Evolutionary conservation across 2,888 invertebrate species (phyloP), one percentile per base, ranked within the genome.

Genomic region (Graphium colonna): DNA sequence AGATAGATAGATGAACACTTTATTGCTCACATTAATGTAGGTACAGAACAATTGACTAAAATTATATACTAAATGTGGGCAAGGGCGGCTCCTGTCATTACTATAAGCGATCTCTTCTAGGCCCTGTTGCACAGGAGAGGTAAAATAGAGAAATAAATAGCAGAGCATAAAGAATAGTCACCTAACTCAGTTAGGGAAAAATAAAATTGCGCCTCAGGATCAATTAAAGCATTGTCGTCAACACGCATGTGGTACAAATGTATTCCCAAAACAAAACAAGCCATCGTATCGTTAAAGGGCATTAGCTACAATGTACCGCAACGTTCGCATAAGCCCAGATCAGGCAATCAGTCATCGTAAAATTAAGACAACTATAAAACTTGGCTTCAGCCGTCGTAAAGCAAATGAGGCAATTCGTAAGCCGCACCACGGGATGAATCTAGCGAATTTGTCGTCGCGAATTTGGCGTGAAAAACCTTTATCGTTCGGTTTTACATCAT

Each of bases 331-430:
- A 50, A 54, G 52, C 49, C 12, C 43, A 38, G 41, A 51, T 43
- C 48, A 51, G 47, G 75, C 75, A 77, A 78, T 79, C 75, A 73
- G 68, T 13, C 57, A 57, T 68, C 74, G 68, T 76, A 75, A 78
- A 78, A 75, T 77, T 69, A 74, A 68, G 60, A 57, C 68, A 71
- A 75, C 77, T 74, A 76, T 79, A 80, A 79, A 77, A 74, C 66
- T 60, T 64, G 70, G 67, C 71, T 70, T 70, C 71, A 73, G 70
- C 68, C 33, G 57, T 78, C 79, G 76, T 79, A 79, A 80, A 79
- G 63, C 60, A 60, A 69, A 79, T 78, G 75, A 78, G 72, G 70
- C 56, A 67, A 78, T 78, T 77, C 63, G 77, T 76, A 78, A 70
- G 76, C 79, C 66, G 73, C 70, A 71, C 65, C 68, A 63, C 64